Percentiles rank a stretch among this genome's conserved stretches.
Evolutionary conservation across 2,888 invertebrate species (phyloP).

Genomic region (Hesperia comma): DNA sequence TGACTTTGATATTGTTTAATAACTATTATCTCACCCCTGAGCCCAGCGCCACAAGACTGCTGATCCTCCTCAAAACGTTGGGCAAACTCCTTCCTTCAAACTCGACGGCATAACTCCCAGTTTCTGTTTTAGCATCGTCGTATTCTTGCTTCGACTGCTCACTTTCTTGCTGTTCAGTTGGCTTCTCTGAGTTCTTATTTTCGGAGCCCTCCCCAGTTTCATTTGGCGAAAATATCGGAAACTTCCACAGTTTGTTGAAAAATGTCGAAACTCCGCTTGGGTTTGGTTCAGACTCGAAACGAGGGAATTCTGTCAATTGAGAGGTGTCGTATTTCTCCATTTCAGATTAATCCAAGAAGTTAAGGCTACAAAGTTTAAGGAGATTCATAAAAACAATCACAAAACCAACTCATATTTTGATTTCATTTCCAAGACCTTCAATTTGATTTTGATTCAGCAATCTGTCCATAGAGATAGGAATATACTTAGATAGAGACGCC

Average conservation of each 20-base stretch:
- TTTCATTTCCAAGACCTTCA: constrained; percentile 9
- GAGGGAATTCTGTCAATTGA: constrained; percentile 78
- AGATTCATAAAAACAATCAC: constrained; percentile 9
- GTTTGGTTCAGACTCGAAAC: constrained; percentile 89
- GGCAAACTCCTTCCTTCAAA: constrained; percentile 91
- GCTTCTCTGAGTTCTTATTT: constrained; percentile 51
- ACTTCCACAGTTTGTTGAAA: constrained; percentile 89
- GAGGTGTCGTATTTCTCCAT: constrained; percentile 79
- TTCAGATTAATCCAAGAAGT: background rate
- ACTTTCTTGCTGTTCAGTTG: constrained; percentile 52
- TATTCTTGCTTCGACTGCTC: constrained; percentile 55
- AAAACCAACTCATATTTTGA: constrained; percentile 18
- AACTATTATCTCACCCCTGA: constrained; percentile 83
- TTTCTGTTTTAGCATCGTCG: constrained; percentile 64
- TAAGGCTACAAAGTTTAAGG: background rate
- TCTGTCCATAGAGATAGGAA: too few relatives aligned
- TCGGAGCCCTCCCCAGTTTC: constrained; percentile 59
- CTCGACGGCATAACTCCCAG: constrained; percentile 79
- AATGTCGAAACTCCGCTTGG: constrained; percentile 89
- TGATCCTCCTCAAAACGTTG: constrained; percentile 93
- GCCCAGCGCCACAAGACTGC: constrained; percentile 92
- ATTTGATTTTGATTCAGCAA: too few relatives aligned
- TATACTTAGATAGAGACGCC: too few relatives aligned
- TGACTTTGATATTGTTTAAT: background rate
- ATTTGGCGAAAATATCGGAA: constrained; percentile 83